Conservation (phyloP, 1,140 invertebrate species). For the Phymastichus coffea region DNA sequence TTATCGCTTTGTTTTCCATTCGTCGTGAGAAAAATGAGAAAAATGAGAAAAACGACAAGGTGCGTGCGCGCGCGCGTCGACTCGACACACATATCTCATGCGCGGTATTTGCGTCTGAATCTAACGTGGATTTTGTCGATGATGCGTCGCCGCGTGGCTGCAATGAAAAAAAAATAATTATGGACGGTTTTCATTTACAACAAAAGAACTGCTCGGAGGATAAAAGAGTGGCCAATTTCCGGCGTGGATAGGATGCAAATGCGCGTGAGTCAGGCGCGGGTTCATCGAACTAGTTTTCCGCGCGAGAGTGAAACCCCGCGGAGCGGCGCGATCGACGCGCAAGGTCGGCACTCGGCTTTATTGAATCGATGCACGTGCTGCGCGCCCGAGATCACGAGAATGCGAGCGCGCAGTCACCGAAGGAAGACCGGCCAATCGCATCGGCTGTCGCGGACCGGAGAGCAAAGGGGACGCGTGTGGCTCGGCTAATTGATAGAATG, state of each 20-base stretch:
- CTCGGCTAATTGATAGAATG: not conserved
- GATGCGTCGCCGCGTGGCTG: not conserved
- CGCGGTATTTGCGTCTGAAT: too few species aligned
- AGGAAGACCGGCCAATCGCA: not conserved
- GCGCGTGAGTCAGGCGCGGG: slow-evolving; percentile 16
- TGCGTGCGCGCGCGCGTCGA: not conserved
- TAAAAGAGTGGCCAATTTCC: slow-evolving; percentile 1
- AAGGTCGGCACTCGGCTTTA: not conserved
- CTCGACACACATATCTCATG: too few species aligned
- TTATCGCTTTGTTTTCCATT: too few species aligned
- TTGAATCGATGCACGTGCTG: not conserved
- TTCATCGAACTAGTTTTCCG: slow-evolving; percentile 23
- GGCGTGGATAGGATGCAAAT: not conserved
- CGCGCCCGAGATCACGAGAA: not conserved
- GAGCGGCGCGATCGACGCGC: not conserved
- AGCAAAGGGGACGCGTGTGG: not conserved
- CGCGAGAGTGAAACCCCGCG: slow-evolving; percentile 7
- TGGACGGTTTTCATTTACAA: too few species aligned
- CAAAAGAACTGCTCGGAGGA: too few species aligned
- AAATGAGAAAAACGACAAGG: too few species aligned
- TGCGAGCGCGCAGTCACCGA: too few species aligned
- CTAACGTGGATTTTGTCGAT: too few species aligned
- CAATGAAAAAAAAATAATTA: not conserved
- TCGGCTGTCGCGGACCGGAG: not conserved
- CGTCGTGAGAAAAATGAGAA: too few species aligned